Evolutionary conservation across 1,140 invertebrate species (phyloP).

Genomic region (Drosophila arawakana): DNA sequence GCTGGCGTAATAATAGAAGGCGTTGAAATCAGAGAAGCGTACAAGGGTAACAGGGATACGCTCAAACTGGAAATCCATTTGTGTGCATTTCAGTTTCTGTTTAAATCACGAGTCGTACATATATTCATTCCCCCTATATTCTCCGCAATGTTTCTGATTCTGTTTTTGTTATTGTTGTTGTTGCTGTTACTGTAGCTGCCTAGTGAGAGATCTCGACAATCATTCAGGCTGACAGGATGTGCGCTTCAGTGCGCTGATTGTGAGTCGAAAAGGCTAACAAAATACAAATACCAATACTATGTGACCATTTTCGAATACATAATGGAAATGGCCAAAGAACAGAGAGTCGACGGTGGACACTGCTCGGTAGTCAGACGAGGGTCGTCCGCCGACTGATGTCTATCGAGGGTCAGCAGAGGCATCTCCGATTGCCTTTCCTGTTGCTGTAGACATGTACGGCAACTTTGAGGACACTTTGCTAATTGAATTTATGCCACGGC

Average conservation of each 20-base stretch:
- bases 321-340: conserved; percentile 18
- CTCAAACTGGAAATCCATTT: conserved; percentile 77
- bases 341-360: background rate
- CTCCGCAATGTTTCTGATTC: conserved; percentile 6
- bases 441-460: conserved; percentile 23
- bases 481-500: conserved; percentile 77
- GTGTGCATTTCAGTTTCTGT: conserved; percentile 80
- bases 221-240: conserved; percentile 79
- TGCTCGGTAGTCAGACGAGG: background rate
- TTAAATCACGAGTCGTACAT: conserved; percentile 70
- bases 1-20: conserved; percentile 69
- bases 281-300: conserved; percentile 50
- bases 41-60: conserved; percentile 2
- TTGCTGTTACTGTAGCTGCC: conserved; percentile 20
- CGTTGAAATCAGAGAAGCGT: background rate
- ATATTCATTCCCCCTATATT: background rate
- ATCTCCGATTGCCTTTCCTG: conserved; percentile 50
- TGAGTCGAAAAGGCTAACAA: conserved; percentile 70
- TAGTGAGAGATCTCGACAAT: conserved; percentile 57
- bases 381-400: background rate
- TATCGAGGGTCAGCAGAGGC: conserved; percentile 35
- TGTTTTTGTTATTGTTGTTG: conserved; percentile 7
- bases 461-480: conserved; percentile 71
- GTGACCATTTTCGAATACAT: conserved; percentile 18
- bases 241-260: conserved; percentile 79